These are phyloP conservation scores for Lasioglossum calceatum DNA, from an alignment of 2,888 invertebrate species.

Conservation along the genomic window DNA sequence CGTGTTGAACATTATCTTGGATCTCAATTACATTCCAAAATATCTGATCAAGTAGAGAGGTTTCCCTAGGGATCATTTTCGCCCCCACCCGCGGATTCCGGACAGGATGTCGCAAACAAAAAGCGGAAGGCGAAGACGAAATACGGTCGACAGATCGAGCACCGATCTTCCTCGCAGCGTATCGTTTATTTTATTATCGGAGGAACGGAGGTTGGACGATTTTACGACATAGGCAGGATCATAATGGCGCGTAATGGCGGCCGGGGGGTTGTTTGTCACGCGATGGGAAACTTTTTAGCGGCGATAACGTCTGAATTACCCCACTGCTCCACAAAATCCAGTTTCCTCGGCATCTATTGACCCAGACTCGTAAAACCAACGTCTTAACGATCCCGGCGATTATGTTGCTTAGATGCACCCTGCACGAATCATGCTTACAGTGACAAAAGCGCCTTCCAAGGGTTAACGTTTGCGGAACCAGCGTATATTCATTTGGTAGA, in stretches of 20 bases:
- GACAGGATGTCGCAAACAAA: not conserved
- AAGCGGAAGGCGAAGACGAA: not conserved
- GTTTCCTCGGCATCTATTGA: not conserved
- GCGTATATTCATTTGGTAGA: not conserved
- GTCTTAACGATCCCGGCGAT: not conserved
- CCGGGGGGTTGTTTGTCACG: slow-evolving; percentile 7
- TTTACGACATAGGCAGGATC: not conserved
- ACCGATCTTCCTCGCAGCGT: not conserved
- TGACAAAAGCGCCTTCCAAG: too few species aligned
- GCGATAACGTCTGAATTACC: not conserved
- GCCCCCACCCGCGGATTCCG: not conserved
- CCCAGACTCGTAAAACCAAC: not conserved
- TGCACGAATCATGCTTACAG: not conserved
- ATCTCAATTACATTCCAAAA: not conserved
- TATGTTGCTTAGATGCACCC: not conserved
- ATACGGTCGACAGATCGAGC: not conserved
- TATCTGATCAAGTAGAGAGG: not conserved
- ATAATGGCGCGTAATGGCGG: slow-evolving; percentile 3
- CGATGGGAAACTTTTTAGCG: slow-evolving; percentile 13
- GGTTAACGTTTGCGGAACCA: not conserved
- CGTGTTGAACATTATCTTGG: not conserved
- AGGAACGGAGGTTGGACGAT: not conserved
- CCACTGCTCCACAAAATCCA: not conserved
- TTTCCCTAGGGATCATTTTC: not conserved
- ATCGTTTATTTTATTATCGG: not conserved